phyloP scores from a whole-genome alignment of 2,113 vertebrate genomes.

The Actenoides hombroni region DNA sequence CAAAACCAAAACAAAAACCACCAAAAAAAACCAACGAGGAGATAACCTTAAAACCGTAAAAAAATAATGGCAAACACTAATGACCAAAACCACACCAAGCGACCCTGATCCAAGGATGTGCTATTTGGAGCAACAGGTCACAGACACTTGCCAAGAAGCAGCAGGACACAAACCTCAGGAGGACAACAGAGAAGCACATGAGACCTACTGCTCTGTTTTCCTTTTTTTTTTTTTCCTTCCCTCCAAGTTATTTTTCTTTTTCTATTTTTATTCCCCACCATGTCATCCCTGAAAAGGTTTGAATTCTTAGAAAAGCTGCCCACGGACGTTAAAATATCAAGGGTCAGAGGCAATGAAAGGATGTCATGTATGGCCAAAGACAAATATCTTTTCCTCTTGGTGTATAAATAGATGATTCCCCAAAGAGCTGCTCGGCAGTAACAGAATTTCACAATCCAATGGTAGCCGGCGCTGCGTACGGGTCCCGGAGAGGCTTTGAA shows the following conservation, averaged over 20 bases:
- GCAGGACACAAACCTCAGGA: not conserved
- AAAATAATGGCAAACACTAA: not conserved
- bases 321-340: not conserved
- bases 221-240: rapidly evolving
- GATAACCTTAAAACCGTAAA: too few relatives aligned
- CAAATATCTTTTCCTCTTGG: not conserved
- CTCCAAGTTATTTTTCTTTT: rapidly evolving
- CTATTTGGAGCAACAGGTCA: not conserved
- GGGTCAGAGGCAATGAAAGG: constrained; percentile 7
- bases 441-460: not conserved
- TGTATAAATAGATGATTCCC: not conserved
- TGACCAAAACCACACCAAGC: not conserved
- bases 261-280: not conserved
- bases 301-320: not conserved
- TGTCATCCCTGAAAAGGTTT: not conserved
- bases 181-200: not conserved
- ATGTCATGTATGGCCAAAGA: not conserved
- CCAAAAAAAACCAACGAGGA: too few relatives aligned
- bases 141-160: not conserved
- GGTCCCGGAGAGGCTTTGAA: not conserved
- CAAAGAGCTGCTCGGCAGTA: not conserved
- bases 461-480: not conserved
- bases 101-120: not conserved
- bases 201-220: not conserved
- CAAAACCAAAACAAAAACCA: too few relatives aligned